Percentiles rank a stretch among this genome's conserved stretches.
Conservation (phyloP, 2,113 vertebrate species). For the Lichenostomus cassidix region DNA sequence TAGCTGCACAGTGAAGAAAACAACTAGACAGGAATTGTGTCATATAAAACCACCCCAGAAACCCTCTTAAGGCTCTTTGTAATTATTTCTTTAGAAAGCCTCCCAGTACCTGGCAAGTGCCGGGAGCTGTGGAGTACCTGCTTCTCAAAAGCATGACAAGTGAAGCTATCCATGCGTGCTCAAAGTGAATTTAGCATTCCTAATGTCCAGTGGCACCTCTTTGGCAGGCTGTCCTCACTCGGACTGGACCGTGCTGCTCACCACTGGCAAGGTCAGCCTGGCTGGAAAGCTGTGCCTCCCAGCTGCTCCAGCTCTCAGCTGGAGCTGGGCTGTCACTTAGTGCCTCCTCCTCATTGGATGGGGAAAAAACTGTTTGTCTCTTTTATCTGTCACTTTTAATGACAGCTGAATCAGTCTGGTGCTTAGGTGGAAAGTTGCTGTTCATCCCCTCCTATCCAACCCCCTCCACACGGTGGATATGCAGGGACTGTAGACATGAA, state of each 20-base stretch:
- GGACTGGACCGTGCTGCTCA: background rate
- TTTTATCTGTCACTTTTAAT: background rate
- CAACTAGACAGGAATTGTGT: background rate
- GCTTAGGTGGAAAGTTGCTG: constrained; percentile 5
- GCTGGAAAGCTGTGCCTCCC: background rate
- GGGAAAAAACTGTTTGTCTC: background rate
- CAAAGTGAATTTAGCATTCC: background rate
- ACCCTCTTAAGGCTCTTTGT: background rate
- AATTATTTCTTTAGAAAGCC: background rate
- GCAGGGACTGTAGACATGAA: background rate
- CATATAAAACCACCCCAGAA: background rate
- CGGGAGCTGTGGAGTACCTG: fast-evolving
- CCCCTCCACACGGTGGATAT: background rate
- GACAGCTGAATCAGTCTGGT: background rate
- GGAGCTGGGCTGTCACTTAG: background rate
- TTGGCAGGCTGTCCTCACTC: background rate
- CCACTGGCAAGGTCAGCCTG: background rate
- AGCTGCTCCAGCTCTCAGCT: background rate
- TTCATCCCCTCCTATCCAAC: background rate
- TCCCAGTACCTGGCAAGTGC: background rate
- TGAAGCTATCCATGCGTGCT: fast-evolving
- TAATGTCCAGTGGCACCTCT: background rate
- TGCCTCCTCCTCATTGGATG: background rate
- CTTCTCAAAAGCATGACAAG: background rate
- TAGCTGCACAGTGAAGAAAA: background rate